Evolutionary conservation across 2,113 vertebrate genomes (phyloP), one percentile per base, ranked within the genome.

Genomic region (Phrynocephalus versicolor): DNA sequence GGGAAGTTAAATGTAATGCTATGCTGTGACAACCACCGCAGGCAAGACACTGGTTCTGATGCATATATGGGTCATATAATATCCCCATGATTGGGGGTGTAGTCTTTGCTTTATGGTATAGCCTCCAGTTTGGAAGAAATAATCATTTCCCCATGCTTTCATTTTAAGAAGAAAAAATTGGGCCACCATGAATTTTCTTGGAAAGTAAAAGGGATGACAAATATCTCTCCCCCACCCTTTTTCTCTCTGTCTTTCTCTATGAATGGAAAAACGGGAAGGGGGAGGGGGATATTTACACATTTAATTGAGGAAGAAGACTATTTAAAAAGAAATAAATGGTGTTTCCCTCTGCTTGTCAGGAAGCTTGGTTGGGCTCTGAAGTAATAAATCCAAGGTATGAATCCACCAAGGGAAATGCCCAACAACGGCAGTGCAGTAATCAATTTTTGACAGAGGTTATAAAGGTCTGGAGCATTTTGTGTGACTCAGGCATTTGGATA

Each of bases 381-480:
- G 87, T 89, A 91, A 91, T 93, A 94, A 95, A 92, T 92, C 76
- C 81, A 90, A 87, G 65, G 79, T 89, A 91, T 58, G n/a, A 77
- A 83, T 89, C 78, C 71, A 89, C 87, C 79, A 87, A 89, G 57
- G 91, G 85, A 87, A 92, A 86, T 92, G 18, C 79, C 57, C 91
- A 88, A 89, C 90, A 93, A 92, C 87, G 3, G 72, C 77, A 33
- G 88, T 92, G 77, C 87, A 93, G 94, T 93, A 94, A 94, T 94
- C 93, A 94, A 30, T 90, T 93, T 92, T 87, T 95, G 94, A 94
- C 94, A 95, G 92, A 89, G 91, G 93, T 94, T 88, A 88, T n/a
- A 87, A 88, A 89, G 91, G 93, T 94, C 90, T 73, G 88, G 39
- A 84, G 82, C 30, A 85, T 88, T 92, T 88, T 89, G 64, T 90